phyloP scores from a whole-genome alignment of 2,113 vertebrate genomes.

The mouse (Mus musculus) region GRCm39 chr13:71724001-71724500 shows the following conservation, averaged over 20 bases:
- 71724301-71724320: background rate
- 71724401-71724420: background rate
- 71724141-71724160: too few species aligned
- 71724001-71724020: too few species aligned
- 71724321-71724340: background rate
- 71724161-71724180: background rate
- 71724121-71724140: rapidly evolving
- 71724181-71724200: background rate
- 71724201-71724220: background rate
- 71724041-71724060: background rate
- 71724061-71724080: background rate
- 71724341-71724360: background rate
- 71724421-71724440: background rate
- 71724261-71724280: background rate
- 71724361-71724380: background rate
- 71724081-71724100: background rate
- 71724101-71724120: background rate
- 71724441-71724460: background rate
- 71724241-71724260: background rate
- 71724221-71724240: background rate
- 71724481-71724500: background rate
- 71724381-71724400: background rate
- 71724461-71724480: background rate
- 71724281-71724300: background rate
- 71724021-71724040: background rate